phyloP scores from a whole-genome alignment of 2,113 vertebrate species.

The Gopherus flavomarginatus region DNA sequence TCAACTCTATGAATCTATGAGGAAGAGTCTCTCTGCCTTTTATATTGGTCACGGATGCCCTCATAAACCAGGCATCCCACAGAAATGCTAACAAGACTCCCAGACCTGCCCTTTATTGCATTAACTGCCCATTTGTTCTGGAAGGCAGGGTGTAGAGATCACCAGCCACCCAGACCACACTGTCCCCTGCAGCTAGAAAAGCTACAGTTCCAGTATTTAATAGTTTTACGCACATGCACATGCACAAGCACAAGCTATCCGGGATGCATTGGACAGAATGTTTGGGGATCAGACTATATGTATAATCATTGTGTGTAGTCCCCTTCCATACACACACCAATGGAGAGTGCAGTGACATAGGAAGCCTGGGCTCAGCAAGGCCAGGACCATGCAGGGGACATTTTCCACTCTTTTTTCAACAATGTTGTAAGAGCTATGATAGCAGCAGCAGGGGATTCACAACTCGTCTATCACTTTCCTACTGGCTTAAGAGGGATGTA shows the following conservation, averaged over 20 bases:
- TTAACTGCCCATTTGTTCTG: background rate
- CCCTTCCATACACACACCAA: background rate
- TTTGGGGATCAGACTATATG: background rate
- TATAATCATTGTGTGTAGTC: background rate
- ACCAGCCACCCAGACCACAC: background rate
- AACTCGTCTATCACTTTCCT: background rate
- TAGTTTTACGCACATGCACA: too few relatives aligned
- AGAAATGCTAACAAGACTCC: background rate
- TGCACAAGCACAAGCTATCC: too few relatives aligned
- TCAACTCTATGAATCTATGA: background rate
- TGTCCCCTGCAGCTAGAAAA: background rate
- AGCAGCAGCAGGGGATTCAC: background rate
- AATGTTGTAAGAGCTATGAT: background rate
- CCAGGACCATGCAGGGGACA: background rate
- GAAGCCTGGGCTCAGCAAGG: background rate
- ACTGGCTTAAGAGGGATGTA: rapidly evolving
- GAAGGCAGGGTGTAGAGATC: background rate
- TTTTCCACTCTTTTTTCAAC: background rate
- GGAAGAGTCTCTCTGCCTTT: background rate
- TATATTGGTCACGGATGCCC: background rate
- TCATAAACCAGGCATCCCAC: background rate
- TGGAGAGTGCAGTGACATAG: background rate
- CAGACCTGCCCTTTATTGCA: background rate
- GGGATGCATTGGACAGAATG: background rate
- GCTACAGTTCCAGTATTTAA: background rate